phyloP scores from a whole-genome alignment of 2,888 invertebrate genomes.

The Druceiella hillmani region DNA sequence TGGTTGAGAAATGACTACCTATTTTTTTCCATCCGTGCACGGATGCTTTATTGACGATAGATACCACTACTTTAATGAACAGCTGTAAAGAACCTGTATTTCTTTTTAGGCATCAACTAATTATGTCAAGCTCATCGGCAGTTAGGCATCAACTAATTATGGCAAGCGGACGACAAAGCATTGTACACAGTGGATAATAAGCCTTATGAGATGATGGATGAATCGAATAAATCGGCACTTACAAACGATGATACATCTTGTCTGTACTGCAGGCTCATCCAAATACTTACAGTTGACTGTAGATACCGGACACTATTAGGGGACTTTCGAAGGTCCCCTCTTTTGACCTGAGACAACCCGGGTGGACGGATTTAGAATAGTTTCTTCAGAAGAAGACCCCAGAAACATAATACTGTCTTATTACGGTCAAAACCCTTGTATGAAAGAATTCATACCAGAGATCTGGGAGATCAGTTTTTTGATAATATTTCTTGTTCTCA shows the following conservation, averaged over 20 bases:
- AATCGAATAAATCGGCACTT: slow-evolving; percentile 30
- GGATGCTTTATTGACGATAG: slow-evolving; percentile 29
- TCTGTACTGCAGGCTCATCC: no score
- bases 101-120: slow-evolving; percentile 30
- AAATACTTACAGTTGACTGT: no score
- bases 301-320: no score
- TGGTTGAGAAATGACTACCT: slow-evolving; percentile 33
- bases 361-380: no score
- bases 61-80: slow-evolving; percentile 27
- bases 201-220: slow-evolving; percentile 33
- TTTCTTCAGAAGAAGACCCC: no score
- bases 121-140: slow-evolving; percentile 29
- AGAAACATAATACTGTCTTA: slow-evolving; percentile 45
- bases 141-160: slow-evolving; percentile 32
- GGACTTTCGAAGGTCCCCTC: no score
- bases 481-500: slow-evolving; percentile 55
- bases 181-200: slow-evolving; percentile 28
- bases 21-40: slow-evolving; percentile 44
- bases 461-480: slow-evolving; percentile 60
- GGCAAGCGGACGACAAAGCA: slow-evolving; percentile 16
- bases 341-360: no score
- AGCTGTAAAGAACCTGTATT: slow-evolving; percentile 31
- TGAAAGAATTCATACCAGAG: slow-evolving; percentile 39
- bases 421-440: slow-evolving; percentile 47
- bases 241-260: slow-evolving; percentile 32